A percentile compares a stretch with the other conserved stretches of the same genome.
Conservation (phyloP, 35 echinoderm and acorn worm species). For the Apostichopus japonicus region DNA sequence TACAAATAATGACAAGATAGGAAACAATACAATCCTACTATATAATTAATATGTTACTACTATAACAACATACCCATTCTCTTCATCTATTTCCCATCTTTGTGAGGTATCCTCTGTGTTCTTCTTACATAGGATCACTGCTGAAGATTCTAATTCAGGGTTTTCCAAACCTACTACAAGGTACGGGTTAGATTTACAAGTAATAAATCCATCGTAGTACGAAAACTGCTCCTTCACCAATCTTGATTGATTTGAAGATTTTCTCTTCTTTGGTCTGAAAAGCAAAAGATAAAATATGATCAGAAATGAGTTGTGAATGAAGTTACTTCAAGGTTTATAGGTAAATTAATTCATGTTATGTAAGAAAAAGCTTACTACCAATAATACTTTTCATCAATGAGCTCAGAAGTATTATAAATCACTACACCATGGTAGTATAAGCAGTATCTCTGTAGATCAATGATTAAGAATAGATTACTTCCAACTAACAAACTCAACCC, state of each 20-base stretch:
- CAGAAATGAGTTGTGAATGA: not conserved
- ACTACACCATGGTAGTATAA: too few relatives aligned
- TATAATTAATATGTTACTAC: too few relatives aligned
- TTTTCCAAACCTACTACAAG: slow-evolving; percentile 82
- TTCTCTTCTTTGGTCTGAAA: slow-evolving; percentile 32
- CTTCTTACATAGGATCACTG: slow-evolving; percentile 83
- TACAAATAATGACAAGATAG: too few relatives aligned
- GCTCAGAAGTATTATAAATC: too few relatives aligned
- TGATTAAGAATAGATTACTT: too few relatives aligned
- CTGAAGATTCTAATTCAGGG: slow-evolving; percentile 55
- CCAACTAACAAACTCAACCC: too few relatives aligned
- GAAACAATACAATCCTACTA: too few relatives aligned
- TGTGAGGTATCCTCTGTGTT: slow-evolving; percentile 67
- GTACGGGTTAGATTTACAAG: slow-evolving; percentile 67
- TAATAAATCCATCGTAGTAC: slow-evolving; percentile 83
- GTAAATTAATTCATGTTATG: too few relatives aligned
- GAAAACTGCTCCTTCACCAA: slow-evolving; percentile 77
- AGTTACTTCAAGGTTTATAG: too few relatives aligned
- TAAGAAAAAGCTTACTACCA: too few relatives aligned
- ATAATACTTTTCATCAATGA: too few relatives aligned
- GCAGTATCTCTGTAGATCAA: too few relatives aligned
- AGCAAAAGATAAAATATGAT: not conserved
- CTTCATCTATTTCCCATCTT: slow-evolving; percentile 84
- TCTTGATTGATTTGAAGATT: slow-evolving; percentile 31
- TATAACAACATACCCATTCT: slow-evolving; percentile 24